These are phyloP conservation scores for Drosophila neutralis DNA, from an alignment of 2,888 invertebrate species.

Conservation along the genomic window DNA sequence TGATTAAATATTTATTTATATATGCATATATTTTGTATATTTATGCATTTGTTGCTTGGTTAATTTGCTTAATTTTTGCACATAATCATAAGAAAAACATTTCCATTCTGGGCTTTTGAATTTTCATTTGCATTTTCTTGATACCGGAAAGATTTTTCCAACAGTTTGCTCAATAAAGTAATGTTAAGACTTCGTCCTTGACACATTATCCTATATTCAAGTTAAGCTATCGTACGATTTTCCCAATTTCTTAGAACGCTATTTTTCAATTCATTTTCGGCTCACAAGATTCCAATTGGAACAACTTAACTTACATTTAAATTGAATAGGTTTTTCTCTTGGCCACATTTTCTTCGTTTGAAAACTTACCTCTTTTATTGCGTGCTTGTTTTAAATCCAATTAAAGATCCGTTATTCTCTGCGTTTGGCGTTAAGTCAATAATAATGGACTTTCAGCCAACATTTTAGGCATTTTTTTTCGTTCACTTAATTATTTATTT, in stretches of 20 bases:
- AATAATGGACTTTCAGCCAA: constrained; percentile 28
- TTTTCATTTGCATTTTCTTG: not conserved
- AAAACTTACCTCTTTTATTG: constrained; percentile 30
- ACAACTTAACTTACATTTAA: not conserved
- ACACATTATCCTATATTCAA: not conserved
- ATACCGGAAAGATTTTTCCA: not conserved
- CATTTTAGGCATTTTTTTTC: constrained; percentile 45
- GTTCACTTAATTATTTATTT: constrained; percentile 35
- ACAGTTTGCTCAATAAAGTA: not conserved
- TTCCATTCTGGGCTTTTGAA: not conserved
- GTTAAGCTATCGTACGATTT: not conserved
- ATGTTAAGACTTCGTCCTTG: constrained; percentile 16
- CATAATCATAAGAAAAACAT: constrained; percentile 31
- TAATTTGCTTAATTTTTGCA: constrained; percentile 29
- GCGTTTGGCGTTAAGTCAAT: constrained; percentile 19
- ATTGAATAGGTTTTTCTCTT: not conserved
- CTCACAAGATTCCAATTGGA: not conserved
- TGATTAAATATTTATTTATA: constrained; percentile 7
- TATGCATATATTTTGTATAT: constrained; percentile 6
- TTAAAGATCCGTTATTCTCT: constrained; percentile 8
- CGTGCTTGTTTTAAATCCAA: constrained; percentile 17
- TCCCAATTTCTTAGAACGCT: not conserved
- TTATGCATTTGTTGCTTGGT: constrained; percentile 31
- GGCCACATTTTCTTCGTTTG: not conserved
- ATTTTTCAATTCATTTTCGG: not conserved